Evolutionary conservation across 2,797 vertebrate species (phyloP).

Genomic region (Lagocephalus sceleratus): DNA sequence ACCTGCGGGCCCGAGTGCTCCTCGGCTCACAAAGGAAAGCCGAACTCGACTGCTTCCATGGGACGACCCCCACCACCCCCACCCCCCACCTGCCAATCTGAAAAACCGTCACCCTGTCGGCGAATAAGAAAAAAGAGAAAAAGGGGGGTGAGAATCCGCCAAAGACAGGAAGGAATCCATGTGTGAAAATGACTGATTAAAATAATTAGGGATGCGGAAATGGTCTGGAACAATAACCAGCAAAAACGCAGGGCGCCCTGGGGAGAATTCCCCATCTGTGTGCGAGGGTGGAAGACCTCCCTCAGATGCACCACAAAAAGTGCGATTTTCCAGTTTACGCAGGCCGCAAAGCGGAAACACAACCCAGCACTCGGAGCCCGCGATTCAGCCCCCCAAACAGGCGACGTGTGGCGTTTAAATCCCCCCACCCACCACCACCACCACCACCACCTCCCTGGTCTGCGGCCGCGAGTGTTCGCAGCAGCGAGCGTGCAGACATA

Average conservation of each 20-base stretch:
- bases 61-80: too few species aligned
- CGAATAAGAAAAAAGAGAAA: not conserved
- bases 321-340: constrained; percentile 54
- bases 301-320: constrained; percentile 47
- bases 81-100: constrained; percentile 21
- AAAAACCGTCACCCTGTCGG: constrained; percentile 5
- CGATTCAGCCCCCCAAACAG: constrained; percentile 51
- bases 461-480: too few species aligned
- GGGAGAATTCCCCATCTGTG: constrained; percentile 66
- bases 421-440: too few species aligned
- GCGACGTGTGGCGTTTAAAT: constrained; percentile 55
- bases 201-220: constrained; percentile 70
- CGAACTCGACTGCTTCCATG: constrained; percentile 21
- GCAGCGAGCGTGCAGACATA: constrained; percentile 36
- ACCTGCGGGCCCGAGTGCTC: constrained; percentile 40
- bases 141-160: constrained; percentile 4
- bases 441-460: too few species aligned
- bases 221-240: constrained; percentile 73
- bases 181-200: constrained; percentile 68
- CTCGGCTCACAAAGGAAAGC: constrained; percentile 15
- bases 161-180: constrained; percentile 48
- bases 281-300: constrained; percentile 51
- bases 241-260: constrained; percentile 58
- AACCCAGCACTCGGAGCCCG: constrained; percentile 35
- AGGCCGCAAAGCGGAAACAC: constrained; percentile 36